Percentiles rank a stretch among this genome's conserved stretches.
Conservation (phyloP, 2,888 invertebrate genomes). For the Drosophila tripunctata region DNA sequence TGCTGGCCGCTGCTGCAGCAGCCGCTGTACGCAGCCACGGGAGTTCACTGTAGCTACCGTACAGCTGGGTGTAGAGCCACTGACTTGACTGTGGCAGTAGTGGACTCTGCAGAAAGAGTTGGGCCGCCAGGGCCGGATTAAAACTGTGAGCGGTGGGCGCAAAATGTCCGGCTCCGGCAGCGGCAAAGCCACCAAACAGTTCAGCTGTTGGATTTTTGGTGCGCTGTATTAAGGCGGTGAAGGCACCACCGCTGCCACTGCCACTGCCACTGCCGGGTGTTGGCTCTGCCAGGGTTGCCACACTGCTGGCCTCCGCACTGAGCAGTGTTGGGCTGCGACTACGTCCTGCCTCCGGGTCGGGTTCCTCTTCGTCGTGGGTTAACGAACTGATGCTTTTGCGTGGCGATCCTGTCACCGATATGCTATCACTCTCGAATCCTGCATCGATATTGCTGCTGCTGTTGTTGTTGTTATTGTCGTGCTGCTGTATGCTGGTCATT, state of each 20-base stretch:
- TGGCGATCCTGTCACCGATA: constrained; percentile 85
- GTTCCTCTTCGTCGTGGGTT: constrained; percentile 82
- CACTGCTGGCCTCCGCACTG: constrained; percentile 47
- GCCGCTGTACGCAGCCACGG: constrained; percentile 87
- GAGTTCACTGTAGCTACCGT: constrained; percentile 88
- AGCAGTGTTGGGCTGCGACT: constrained; percentile 52
- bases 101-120: constrained; percentile 90
- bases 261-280: constrained; percentile 75
- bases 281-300: constrained; percentile 49
- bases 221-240: constrained; percentile 84
- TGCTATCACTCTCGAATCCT: constrained; percentile 84
- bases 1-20: constrained; percentile 76
- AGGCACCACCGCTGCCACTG: constrained; percentile 82
- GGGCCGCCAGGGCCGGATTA: constrained; percentile 88
- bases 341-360: constrained; percentile 48
- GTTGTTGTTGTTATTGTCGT: constrained; percentile 82
- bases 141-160: constrained; percentile 84
- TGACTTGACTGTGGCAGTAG: constrained; percentile 90
- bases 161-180: constrained; percentile 85
- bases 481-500: constrained; percentile 65
- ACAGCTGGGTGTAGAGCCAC: constrained; percentile 91
- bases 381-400: constrained; percentile 85
- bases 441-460: constrained; percentile 84
- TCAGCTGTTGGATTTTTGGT: constrained; percentile 83
- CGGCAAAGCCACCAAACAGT: constrained; percentile 84